A percentile compares a stretch with the other conserved stretches of the same genome.
phyloP scores from a whole-genome alignment of 2,888 invertebrate genomes.

The Pristionchus arcanus region DNA sequence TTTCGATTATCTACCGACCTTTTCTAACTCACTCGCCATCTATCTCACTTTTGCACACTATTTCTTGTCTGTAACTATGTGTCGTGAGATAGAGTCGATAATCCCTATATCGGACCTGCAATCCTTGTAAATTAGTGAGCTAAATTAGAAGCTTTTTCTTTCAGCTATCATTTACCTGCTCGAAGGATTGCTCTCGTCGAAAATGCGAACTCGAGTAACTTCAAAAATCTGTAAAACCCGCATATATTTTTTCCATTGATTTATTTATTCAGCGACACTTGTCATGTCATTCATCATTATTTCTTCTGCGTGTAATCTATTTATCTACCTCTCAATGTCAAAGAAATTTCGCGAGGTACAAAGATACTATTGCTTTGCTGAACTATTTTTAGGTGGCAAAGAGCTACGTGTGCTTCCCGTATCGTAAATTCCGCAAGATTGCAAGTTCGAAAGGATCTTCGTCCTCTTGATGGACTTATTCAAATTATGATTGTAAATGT shows the following conservation, averaged over 20 bases:
- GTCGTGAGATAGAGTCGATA: too few species aligned
- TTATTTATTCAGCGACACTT: neutral
- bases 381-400: neutral
- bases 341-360: constrained; percentile 29
- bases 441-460: neutral
- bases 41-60: too few species aligned
- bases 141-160: neutral
- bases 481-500: too few species aligned
- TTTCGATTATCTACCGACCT: too few species aligned
- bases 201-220: neutral
- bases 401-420: neutral
- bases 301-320: neutral
- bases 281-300: neutral
- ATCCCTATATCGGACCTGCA: too few species aligned
- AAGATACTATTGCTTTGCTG: neutral
- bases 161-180: neutral
- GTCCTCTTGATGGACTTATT: too few species aligned
- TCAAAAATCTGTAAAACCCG: neutral
- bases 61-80: too few species aligned
- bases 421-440: neutral
- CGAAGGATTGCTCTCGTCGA: neutral
- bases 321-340: constrained; percentile 1
- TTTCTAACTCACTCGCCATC: too few species aligned
- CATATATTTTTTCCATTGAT: neutral
- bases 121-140: too few species aligned